Evolutionary conservation across 2,113 vertebrate species (phyloP).

Genomic region (Entomyzon cyanotis): DNA sequence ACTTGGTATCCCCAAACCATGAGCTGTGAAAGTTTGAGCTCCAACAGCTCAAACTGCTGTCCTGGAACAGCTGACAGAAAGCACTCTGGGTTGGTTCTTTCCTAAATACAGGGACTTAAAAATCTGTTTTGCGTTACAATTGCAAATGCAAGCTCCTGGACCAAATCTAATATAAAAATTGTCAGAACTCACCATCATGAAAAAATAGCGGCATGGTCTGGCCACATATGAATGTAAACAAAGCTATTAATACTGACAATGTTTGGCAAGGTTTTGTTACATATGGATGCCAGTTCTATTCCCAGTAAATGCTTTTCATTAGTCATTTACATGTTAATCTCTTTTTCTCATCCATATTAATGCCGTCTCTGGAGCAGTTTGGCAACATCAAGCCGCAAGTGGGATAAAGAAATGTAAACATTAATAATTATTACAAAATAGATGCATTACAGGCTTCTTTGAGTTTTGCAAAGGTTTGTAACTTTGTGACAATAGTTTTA

Average conservation of each 20-base stretch:
- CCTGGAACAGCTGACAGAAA: not conserved
- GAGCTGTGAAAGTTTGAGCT: not conserved
- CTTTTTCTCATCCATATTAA: not conserved
- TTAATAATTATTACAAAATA: not conserved
- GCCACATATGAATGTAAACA: not conserved
- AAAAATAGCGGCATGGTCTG: not conserved
- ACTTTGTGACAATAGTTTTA: not conserved
- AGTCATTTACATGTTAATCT: not conserved
- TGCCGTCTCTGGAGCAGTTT: not conserved
- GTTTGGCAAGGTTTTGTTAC: not conserved
- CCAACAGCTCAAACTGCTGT: not conserved
- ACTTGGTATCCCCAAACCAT: not conserved
- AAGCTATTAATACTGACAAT: not conserved
- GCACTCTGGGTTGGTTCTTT: not conserved
- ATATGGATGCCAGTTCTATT: not conserved
- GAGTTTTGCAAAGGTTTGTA: not conserved
- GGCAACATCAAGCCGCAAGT: not conserved
- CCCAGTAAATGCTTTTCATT: slow-evolving; percentile 3
- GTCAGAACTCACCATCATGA: not conserved
- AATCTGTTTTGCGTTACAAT: not conserved
- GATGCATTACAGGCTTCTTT: not conserved
- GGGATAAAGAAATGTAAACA: not conserved
- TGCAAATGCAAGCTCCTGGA: not conserved
- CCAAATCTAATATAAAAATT: not conserved
- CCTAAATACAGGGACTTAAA: not conserved